These are phyloP conservation scores for Zaprionus obscuricornis DNA, from an alignment of 2,888 invertebrate genomes.

Conservation along the genomic window DNA sequence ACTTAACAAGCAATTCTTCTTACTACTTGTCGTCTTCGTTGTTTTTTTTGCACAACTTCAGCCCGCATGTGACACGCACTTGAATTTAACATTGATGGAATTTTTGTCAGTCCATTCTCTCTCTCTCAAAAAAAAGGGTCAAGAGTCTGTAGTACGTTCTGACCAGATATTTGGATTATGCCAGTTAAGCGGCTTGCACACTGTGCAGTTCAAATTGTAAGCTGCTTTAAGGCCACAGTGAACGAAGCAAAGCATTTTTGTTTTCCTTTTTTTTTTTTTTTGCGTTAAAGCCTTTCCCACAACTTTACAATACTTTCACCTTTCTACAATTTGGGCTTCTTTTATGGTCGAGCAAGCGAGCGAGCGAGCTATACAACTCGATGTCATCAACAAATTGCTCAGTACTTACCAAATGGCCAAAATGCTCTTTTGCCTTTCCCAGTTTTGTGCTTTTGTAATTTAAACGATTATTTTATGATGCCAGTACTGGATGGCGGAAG, in stretches of 20 bases:
- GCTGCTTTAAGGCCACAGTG: conserved; percentile 58
- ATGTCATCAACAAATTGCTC: conserved; percentile 54
- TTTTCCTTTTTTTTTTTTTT: no score
- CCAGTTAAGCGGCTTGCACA: conserved; percentile 77
- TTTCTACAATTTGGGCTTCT: conserved; percentile 36
- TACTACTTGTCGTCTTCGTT: conserved; percentile 1
- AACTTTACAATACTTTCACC: conserved; percentile 24
- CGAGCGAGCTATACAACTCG: conserved; percentile 7
- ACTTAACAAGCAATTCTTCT: conserved; percentile 47
- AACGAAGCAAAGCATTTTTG: no score
- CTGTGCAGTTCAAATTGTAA: conserved; percentile 62
- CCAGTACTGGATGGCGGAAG: no score
- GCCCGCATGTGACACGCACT: conserved; percentile 52
- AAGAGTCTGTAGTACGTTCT: conserved; percentile 71
- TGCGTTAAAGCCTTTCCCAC: conserved; percentile 42
- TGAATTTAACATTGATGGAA: conserved; percentile 48
- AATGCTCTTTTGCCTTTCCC: no score
- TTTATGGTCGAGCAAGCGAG: neutral
- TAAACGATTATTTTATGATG: conserved; percentile 76
- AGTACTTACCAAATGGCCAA: conserved; percentile 51
- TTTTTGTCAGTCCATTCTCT: no score
- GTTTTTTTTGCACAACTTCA: conserved; percentile 9
- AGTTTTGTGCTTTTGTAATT: conserved; percentile 55
- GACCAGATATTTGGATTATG: conserved; percentile 81
- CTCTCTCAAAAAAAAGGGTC: conserved; percentile 44